Evolutionary conservation across 2,888 invertebrate species (phyloP).

Genomic region (Drosophila austrosaltans): DNA sequence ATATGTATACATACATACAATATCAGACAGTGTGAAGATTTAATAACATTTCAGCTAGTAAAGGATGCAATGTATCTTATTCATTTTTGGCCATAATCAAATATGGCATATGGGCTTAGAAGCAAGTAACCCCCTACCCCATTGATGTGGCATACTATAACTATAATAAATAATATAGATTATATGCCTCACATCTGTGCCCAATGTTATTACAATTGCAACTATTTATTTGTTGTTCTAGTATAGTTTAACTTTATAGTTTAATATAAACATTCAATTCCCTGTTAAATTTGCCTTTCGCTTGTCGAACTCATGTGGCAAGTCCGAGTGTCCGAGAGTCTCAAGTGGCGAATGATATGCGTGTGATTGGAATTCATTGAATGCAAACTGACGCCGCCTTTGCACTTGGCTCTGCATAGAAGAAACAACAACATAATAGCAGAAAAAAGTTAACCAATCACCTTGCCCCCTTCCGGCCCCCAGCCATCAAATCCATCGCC

Average conservation of each 20-base stretch:
- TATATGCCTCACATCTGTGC: too few species aligned
- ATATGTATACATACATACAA: slow-evolving; percentile 8
- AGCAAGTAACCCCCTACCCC: too few species aligned
- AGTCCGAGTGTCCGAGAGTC: slow-evolving; percentile 11
- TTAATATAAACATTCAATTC: not conserved
- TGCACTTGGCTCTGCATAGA: slow-evolving; percentile 58
- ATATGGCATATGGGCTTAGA: too few species aligned
- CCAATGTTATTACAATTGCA: not conserved
- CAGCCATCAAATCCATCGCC: slow-evolving; percentile 28
- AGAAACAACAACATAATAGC: slow-evolving; percentile 28
- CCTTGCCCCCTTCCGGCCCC: slow-evolving; percentile 16
- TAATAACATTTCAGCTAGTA: not conserved
- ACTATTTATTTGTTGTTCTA: not conserved
- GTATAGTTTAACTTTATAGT: not conserved
- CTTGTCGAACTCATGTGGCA: not conserved
- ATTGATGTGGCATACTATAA: too few species aligned
- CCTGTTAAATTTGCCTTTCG: not conserved
- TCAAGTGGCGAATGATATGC: slow-evolving; percentile 70
- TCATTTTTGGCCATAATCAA: too few species aligned
- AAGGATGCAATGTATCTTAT: not conserved
- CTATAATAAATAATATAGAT: too few species aligned
- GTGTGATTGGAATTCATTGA: slow-evolving; percentile 73
- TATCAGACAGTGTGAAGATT: not conserved
- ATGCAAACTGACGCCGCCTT: slow-evolving; percentile 77
- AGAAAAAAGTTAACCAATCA: slow-evolving; percentile 55